A percentile compares a stretch with the other conserved stretches of the same genome.
Evolutionary conservation across 2,797 vertebrate species (phyloP).

Genomic region (Tokudaia muenninki): DNA sequence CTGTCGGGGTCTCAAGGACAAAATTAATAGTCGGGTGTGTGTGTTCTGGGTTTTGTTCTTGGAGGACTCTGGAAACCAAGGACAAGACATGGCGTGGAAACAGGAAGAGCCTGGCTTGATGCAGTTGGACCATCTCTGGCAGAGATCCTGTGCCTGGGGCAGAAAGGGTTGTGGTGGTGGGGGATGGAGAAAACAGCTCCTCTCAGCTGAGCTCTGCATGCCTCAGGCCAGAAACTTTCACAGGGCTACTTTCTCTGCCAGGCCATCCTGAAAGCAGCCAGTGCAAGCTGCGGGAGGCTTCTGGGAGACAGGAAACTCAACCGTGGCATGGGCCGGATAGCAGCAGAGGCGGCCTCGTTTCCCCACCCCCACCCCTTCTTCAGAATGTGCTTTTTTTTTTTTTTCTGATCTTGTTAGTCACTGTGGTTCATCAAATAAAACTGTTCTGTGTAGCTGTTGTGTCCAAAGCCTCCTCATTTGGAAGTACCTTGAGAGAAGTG

Average conservation of each 20-base stretch:
- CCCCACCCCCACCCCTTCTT: not conserved
- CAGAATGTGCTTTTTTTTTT: not conserved
- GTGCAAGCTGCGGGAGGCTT: not conserved
- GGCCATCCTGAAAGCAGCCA: not conserved
- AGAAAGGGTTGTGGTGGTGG: not conserved
- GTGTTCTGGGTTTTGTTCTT: slow-evolving; percentile 51
- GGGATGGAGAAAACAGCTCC: not conserved
- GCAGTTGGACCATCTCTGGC: not conserved
- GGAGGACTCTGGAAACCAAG: slow-evolving; percentile 5
- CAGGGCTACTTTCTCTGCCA: not conserved
- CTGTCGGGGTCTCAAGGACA: not conserved
- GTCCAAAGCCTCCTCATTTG: slow-evolving; percentile 35
- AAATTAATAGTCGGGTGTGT: not conserved
- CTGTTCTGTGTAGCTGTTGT: slow-evolving; percentile 39
- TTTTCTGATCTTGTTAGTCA: not conserved
- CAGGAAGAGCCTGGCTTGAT: slow-evolving; percentile 60
- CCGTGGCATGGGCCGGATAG: not conserved
- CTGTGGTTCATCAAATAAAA: slow-evolving; percentile 77
- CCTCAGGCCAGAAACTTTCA: not conserved
- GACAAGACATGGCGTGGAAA: not conserved
- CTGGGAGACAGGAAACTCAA: not conserved
- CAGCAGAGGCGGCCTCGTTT: not conserved
- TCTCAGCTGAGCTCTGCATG: not conserved
- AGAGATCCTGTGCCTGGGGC: not conserved
- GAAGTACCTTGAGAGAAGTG: not conserved